Percentiles rank a stretch among this genome's conserved stretches.
Evolutionary conservation across 2,888 invertebrate genomes (phyloP).

Genomic region (Hypena proboscidalis): DNA sequence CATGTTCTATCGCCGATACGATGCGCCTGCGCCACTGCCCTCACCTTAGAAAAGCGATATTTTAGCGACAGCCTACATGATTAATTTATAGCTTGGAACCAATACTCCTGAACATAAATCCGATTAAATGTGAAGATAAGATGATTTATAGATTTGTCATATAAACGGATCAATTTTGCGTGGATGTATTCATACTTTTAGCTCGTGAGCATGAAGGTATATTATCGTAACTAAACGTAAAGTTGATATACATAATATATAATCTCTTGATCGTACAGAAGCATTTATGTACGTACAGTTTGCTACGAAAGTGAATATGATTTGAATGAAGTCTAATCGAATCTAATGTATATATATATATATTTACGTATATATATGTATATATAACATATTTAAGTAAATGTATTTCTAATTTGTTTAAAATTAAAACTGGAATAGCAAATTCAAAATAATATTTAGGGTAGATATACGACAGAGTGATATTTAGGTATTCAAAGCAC

Average conservation of each 20-base stretch:
- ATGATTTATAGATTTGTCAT: slow-evolving; percentile 74
- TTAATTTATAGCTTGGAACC: slow-evolving; percentile 81
- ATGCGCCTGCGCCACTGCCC: slow-evolving; percentile 64
- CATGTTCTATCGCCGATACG: slow-evolving; percentile 70
- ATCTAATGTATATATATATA: too few species aligned
- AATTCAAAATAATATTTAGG: too few species aligned
- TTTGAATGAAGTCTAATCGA: too few species aligned
- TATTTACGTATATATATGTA: too few species aligned
- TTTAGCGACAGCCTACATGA: slow-evolving; percentile 84
- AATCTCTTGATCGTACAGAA: too few species aligned
- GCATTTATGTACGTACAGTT: too few species aligned
- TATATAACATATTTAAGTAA: too few species aligned
- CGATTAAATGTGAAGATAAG: slow-evolving; percentile 78
- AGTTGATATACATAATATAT: slow-evolving; percentile 23
- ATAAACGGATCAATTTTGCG: slow-evolving; percentile 49
- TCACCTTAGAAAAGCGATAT: slow-evolving; percentile 75
- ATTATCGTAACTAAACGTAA: slow-evolving; percentile 16
- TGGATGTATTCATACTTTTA: slow-evolving; percentile 36
- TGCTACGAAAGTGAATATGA: too few species aligned
- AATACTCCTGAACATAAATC: slow-evolving; percentile 72
- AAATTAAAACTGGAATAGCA: too few species aligned
- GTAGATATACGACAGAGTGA: too few species aligned
- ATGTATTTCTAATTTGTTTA: too few species aligned
- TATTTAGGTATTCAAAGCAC: too few species aligned
- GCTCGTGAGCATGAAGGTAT: slow-evolving; percentile 16